Evolutionary conservation across 1,140 invertebrate genomes (phyloP).

Genomic region (Archivesica marissinica): DNA sequence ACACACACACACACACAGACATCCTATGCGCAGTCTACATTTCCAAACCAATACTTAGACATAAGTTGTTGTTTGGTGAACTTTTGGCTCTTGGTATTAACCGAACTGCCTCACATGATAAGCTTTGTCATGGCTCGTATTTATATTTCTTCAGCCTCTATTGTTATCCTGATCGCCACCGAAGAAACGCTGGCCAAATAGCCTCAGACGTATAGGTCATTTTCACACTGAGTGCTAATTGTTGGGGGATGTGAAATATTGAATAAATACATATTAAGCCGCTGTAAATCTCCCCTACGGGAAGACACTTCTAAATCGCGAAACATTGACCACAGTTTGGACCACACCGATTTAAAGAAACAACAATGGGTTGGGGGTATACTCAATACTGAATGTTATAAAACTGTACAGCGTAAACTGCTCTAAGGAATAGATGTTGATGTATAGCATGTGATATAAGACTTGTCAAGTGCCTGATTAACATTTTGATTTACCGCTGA

Average conservation of each 20-base stretch:
- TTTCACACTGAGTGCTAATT: slow-evolving; percentile 34
- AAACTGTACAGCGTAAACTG: background rate
- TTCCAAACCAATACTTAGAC: background rate
- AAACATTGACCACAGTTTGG: slow-evolving; percentile 4
- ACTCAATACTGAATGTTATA: background rate
- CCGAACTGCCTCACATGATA: background rate
- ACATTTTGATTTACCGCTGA: slow-evolving; percentile 37
- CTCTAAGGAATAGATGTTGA: background rate
- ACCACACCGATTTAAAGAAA: slow-evolving; percentile 11
- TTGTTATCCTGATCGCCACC: background rate
- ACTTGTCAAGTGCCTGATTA: slow-evolving; percentile 35
- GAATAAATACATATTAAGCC: slow-evolving; percentile 20
- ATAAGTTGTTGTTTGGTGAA: background rate
- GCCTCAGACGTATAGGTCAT: slow-evolving; percentile 17
- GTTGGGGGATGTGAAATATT: slow-evolving; percentile 9
- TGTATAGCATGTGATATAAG: background rate
- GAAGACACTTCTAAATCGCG: background rate
- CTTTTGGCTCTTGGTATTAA: slow-evolving; percentile 13
- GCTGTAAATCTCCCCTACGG: slow-evolving; percentile 3
- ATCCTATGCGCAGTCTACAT: background rate
- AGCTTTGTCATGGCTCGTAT: slow-evolving; percentile 9
- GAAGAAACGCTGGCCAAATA: background rate
- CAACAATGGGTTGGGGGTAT: background rate
- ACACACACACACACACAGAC: no score
- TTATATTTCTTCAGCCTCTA: slow-evolving; percentile 4